Evolutionary conservation across 1,140 invertebrate genomes (phyloP).

Genomic region (Hycleus cichorii): DNA sequence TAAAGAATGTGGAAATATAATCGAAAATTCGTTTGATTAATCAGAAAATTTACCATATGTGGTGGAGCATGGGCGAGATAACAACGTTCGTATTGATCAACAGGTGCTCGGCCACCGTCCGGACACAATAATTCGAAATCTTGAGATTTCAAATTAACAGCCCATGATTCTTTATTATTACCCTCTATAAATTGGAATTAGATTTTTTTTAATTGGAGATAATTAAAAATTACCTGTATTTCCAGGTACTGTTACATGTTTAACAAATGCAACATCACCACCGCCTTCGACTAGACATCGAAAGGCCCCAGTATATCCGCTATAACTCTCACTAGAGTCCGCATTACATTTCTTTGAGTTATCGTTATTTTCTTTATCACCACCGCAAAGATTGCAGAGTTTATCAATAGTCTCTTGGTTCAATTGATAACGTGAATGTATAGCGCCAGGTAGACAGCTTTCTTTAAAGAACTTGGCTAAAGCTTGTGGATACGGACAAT

Average conservation of each 20-base stretch:
- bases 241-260: slow-evolving; percentile 49
- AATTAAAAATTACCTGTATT: slow-evolving; percentile 40
- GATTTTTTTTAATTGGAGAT: background rate
- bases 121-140: slow-evolving; percentile 63
- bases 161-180: slow-evolving; percentile 51
- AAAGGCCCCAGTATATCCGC: slow-evolving; percentile 42
- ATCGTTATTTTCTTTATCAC: slow-evolving; percentile 37
- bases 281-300: slow-evolving; percentile 55
- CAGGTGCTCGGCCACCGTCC: slow-evolving; percentile 46
- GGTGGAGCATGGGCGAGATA: slow-evolving; percentile 58
- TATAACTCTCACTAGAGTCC: slow-evolving; percentile 40
- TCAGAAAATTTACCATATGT: slow-evolving; percentile 36
- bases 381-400: slow-evolving; percentile 42
- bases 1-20: slow-evolving; percentile 20
- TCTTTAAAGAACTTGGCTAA: slow-evolving; percentile 46
- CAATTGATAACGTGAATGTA: slow-evolving; percentile 17
- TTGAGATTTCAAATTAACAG: slow-evolving; percentile 43
- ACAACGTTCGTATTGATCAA: slow-evolving; percentile 51
- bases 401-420: slow-evolving; percentile 23
- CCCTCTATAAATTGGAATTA: slow-evolving; percentile 43
- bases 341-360: slow-evolving; percentile 40
- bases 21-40: background rate
- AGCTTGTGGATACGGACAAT: slow-evolving; percentile 43
- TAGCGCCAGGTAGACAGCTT: slow-evolving; percentile 26
- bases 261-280: slow-evolving; percentile 58